Conservation (phyloP, 2,888 invertebrate species). For the Tromatobia lineatoria region DNA sequence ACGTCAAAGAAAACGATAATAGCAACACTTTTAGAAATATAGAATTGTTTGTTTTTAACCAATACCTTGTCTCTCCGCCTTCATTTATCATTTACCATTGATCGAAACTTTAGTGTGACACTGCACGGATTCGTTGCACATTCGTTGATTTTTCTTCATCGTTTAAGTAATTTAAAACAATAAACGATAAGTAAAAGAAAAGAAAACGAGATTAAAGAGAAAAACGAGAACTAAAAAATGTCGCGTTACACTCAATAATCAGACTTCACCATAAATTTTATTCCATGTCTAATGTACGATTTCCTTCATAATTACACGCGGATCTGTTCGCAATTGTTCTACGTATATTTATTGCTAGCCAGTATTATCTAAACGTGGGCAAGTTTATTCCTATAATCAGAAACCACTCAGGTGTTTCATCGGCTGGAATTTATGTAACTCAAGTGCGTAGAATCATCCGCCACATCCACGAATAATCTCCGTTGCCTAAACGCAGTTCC, state of each 20-base stretch:
- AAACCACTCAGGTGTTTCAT: conserved; percentile 25
- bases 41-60: conserved; percentile 47
- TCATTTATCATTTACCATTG: conserved; percentile 53
- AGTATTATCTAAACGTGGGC: conserved; percentile 19
- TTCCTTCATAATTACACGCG: conserved; percentile 45
- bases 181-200: conserved; percentile 15
- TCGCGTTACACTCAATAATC: conserved; percentile 27
- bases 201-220: background rate
- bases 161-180: conserved; percentile 8
- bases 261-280: conserved; percentile 52
- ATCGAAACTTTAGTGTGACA: conserved; percentile 45
- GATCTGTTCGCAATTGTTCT: conserved; percentile 34
- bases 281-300: conserved; percentile 36
- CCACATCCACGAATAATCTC: conserved; percentile 22
- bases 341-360: conserved; percentile 48
- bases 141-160: conserved; percentile 38
- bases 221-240: background rate
- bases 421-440: conserved; percentile 30
- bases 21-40: conserved; percentile 52
- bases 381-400: conserved; percentile 22
- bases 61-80: conserved; percentile 59
- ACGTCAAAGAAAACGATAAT: conserved; percentile 53
- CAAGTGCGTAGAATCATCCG: conserved; percentile 19
- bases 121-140: conserved; percentile 54
- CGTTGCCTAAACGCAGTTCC: conserved; percentile 32